Evolutionary conservation across 2,797 vertebrate species (phyloP).

Genomic region (Hippocampus kuda): DNA sequence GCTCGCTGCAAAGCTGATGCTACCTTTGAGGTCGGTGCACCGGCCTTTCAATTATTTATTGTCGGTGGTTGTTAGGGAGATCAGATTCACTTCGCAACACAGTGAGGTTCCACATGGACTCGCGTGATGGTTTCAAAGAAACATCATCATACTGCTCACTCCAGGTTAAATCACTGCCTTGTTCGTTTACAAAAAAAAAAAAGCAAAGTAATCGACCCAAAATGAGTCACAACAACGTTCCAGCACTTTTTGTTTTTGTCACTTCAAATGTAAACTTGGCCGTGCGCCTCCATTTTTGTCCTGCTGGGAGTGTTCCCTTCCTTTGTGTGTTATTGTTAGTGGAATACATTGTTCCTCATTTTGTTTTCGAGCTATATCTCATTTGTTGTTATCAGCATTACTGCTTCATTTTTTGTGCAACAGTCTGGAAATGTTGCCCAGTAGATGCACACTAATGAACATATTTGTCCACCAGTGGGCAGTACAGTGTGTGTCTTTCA

Average conservation of each 20-base stretch:
- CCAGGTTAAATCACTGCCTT: background rate
- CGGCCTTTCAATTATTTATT: background rate
- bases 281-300: background rate
- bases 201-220: background rate
- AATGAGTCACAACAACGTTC: background rate
- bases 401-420: background rate
- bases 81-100: background rate
- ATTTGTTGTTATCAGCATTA: background rate
- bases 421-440: background rate
- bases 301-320: background rate
- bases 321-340: background rate
- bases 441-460: background rate
- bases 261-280: background rate
- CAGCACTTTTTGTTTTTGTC: background rate
- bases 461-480: background rate
- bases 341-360: constrained; percentile 2
- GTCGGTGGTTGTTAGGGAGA: background rate
- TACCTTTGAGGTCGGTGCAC: constrained; percentile 75
- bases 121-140: background rate
- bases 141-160: background rate
- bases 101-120: background rate
- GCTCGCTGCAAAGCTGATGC: constrained; percentile 86
- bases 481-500: background rate
- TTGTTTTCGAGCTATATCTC: background rate
- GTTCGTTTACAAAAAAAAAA: background rate